A percentile compares a stretch with the other conserved stretches of the same genome.
Evolutionary conservation across 2,113 vertebrate genomes (phyloP).

Genomic region (Corydoras sp.): DNA sequence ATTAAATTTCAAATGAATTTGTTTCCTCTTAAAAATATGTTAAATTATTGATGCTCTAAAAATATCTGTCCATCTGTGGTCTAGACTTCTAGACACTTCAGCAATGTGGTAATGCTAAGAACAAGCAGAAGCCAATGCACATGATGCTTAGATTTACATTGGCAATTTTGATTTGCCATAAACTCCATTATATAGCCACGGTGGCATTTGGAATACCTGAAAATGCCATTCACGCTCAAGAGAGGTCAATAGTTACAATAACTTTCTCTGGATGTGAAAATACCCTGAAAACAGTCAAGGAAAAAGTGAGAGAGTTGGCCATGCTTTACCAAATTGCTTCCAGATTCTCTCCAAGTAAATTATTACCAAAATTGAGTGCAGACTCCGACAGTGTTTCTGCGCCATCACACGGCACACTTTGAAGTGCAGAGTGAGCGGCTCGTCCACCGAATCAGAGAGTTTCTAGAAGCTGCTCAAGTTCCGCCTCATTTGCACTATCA

Average conservation of each 20-base stretch:
- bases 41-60: too few species aligned
- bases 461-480: constrained; percentile 43
- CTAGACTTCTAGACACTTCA: too few species aligned
- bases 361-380: constrained; percentile 69
- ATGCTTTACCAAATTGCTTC: constrained; percentile 69
- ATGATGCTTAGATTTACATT: constrained; percentile 56
- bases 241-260: constrained; percentile 79
- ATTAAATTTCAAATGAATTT: too few species aligned
- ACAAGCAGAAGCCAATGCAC: constrained; percentile 40
- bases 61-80: too few species aligned
- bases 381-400: constrained; percentile 62
- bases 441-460: constrained; percentile 47
- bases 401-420: constrained; percentile 59
- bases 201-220: constrained; percentile 59
- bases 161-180: constrained; percentile 60
- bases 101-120: not conserved
- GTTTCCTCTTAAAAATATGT: too few species aligned
- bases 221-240: constrained; percentile 66
- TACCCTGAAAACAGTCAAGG: constrained; percentile 52
- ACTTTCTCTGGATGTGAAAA: constrained; percentile 64
- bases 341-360: constrained; percentile 63
- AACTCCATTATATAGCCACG: constrained; percentile 58
- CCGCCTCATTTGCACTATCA: constrained; percentile 48
- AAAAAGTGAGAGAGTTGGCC: constrained; percentile 48
- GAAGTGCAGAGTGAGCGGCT: constrained; percentile 50